phyloP scores from a whole-genome alignment of 37 sponge, comb jelly and placozoan genomes.

The Mnemiopsis leidyi region DNA sequence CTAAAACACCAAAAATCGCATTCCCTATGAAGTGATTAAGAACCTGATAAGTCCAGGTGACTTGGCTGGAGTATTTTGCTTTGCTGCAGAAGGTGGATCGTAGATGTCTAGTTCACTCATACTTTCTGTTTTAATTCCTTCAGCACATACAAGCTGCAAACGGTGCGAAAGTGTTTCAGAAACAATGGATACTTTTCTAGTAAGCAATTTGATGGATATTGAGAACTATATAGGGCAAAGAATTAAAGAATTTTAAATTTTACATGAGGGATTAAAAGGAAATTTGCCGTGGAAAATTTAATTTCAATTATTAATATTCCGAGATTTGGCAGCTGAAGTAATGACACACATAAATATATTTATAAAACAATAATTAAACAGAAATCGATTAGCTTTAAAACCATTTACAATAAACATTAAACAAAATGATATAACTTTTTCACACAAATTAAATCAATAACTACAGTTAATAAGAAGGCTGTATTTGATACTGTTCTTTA shows the following conservation, averaged over 20 bases:
- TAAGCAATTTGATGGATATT: too few relatives aligned
- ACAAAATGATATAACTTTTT: not conserved
- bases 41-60: not conserved
- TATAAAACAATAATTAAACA: not conserved
- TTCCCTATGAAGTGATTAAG: too few relatives aligned
- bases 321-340: not conserved
- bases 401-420: not conserved
- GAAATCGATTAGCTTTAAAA: not conserved
- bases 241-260: too few relatives aligned
- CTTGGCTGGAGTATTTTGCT: not conserved
- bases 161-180: too few relatives aligned
- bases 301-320: too few relatives aligned
- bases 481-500: too few relatives aligned
- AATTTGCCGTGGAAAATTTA: too few relatives aligned
- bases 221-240: too few relatives aligned
- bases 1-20: too few relatives aligned
- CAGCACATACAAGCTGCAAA: not conserved
- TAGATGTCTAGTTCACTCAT: slow-evolving; percentile 5
- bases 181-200: too few relatives aligned
- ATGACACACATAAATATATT: not conserved
- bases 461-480: not conserved
- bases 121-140: not conserved
- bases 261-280: too few relatives aligned
- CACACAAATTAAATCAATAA: not conserved
- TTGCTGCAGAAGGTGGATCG: not conserved